Base-by-base conservation (phyloP, 23 tunicate species). In the Styela clava region DNA sequence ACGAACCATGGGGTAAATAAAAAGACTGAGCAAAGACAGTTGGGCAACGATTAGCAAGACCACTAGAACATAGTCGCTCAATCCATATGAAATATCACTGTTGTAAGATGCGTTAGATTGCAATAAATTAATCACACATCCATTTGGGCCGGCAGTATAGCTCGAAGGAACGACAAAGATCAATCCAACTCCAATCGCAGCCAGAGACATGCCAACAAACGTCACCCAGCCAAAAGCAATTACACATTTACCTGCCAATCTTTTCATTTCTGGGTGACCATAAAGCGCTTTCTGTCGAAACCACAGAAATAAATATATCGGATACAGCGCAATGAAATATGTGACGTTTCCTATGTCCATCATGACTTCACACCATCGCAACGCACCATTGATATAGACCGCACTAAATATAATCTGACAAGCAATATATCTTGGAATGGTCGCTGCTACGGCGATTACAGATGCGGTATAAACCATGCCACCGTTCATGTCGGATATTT, bases 1-100 rank as follows among this genome's bases (percentile, higher is more conserved):
- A 37, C 79, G 85, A 23, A 19, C 7, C 70, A 87, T 70, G 23
- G 94, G 94, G 68, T 88, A 88, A 31, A 88, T 72, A 51, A 88
- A 88, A 24, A 88, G 63, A 22, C 79, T 80, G 36, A 88, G 25
- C 22, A 88, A 68, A 0, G 87, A 44, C 20, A 70, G 65, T 73
- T 88, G 94, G 20, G 89, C 87, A 2, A 88, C 33, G 33, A 79
- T 35, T 16, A 88, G 77, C 7, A 87, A 52, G 23, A 70, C 85
- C 3, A 79, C 81, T 2, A 63, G 74, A 2, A 68, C 69, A 2
- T 76, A 76, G 24, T 76, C 35, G 65, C 65, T 44, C n/a, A 64
- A 30, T 52, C 7, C n/a, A 52, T 33, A 76, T 36, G 65, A 19
- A 20, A 76, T 5, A 28, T 71, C 77, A 29, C 16, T 34, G 7